A percentile compares a stretch with the other conserved stretches of the same genome.
These are phyloP conservation scores for Penaeus chinensis DNA, from an alignment of 1,140 invertebrate species.

Conservation along the genomic window DNA sequence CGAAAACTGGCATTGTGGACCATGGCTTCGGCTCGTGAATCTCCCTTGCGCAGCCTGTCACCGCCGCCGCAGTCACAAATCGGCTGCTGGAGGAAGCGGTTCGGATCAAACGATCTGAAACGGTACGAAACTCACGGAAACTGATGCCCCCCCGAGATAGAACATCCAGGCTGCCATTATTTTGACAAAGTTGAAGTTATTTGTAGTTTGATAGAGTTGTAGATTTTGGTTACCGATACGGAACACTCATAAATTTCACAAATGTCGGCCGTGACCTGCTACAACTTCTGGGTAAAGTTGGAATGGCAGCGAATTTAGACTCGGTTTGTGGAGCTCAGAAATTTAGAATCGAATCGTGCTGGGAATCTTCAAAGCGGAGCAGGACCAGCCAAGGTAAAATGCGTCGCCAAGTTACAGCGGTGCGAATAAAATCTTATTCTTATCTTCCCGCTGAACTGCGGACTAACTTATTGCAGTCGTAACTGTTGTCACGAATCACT, in stretches of 20 bases:
- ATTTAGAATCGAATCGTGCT: conserved; percentile 36
- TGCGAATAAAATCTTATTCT: too few relatives aligned
- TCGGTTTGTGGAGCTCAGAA: background rate
- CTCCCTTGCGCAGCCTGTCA: too few relatives aligned
- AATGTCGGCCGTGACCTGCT: conserved; percentile 38
- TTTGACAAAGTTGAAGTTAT: conserved; percentile 56
- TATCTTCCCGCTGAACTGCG: too few relatives aligned
- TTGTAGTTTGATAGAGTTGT: conserved; percentile 52
- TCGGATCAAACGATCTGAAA: conserved; percentile 11
- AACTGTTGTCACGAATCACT: too few relatives aligned
- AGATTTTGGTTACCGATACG: conserved; percentile 51
- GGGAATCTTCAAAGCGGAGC: background rate
- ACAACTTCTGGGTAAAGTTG: conserved; percentile 32
- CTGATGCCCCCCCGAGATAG: background rate
- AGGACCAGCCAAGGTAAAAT: too few relatives aligned
- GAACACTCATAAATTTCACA: conserved; percentile 39
- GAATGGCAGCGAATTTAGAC: conserved; percentile 13
- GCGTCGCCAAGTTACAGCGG: too few relatives aligned
- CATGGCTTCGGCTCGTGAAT: too few relatives aligned
- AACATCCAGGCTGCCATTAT: conserved; percentile 32
- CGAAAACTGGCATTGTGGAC: too few relatives aligned
- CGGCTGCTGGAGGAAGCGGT: background rate
- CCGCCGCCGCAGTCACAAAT: too few relatives aligned
- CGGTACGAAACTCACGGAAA: conserved; percentile 4
- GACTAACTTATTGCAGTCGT: too few relatives aligned